Evolutionary conservation across 2,797 vertebrate genomes (phyloP).

Genomic region (Glossophaga mutica): DNA sequence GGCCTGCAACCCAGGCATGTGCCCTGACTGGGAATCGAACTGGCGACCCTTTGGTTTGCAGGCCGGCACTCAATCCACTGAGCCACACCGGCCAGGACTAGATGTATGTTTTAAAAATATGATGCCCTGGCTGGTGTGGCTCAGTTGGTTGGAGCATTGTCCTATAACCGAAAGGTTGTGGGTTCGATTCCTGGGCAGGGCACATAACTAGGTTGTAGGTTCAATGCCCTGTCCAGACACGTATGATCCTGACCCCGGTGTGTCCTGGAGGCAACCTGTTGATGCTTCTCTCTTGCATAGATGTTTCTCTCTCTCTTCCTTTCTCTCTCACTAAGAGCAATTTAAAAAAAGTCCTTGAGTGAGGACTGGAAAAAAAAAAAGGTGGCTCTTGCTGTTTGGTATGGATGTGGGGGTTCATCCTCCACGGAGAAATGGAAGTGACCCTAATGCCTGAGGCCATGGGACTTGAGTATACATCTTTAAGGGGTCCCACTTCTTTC

Average conservation of each 20-base stretch:
- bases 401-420: accelerated
- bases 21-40: too few species aligned
- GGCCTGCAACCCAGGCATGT: too few species aligned
- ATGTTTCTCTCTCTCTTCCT: background rate
- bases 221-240: background rate
- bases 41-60: too few species aligned
- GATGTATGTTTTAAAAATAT: background rate
- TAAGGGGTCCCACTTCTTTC: background rate
- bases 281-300: too few species aligned
- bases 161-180: background rate
- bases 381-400: background rate
- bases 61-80: too few species aligned
- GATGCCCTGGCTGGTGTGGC: background rate
- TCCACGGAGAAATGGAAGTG: background rate
- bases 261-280: background rate
- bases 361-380: background rate
- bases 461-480: background rate
- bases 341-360: background rate
- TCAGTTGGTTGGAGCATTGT: background rate
- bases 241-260: too few species aligned
- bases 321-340: background rate
- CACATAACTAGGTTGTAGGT: background rate
- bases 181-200: background rate
- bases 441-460: background rate
- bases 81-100: too few species aligned